Conservation (phyloP, 2,888 invertebrate genomes). For the Brenthis hecate region DNA sequence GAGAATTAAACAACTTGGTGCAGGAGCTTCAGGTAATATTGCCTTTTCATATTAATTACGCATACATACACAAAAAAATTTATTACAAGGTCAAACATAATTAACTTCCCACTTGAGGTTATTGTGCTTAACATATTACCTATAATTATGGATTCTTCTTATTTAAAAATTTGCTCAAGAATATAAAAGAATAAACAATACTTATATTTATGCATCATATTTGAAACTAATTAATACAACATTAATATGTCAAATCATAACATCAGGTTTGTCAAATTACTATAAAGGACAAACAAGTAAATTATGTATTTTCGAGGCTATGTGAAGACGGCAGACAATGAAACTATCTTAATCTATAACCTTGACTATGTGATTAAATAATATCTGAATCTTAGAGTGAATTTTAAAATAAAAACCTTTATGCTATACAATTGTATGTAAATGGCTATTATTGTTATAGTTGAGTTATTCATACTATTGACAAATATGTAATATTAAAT, state of each 20-base stretch:
- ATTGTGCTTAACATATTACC: too few relatives aligned
- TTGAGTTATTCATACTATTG: neutral
- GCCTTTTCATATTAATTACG: neutral
- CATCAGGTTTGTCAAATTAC: neutral
- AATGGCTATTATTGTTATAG: conserved; percentile 21
- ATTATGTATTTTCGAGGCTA: conserved; percentile 12
- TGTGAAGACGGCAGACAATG: conserved; percentile 28
- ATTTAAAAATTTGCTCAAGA: too few relatives aligned
- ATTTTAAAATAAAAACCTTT: conserved; percentile 30
- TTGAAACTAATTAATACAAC: too few relatives aligned
- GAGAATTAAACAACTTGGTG: conserved; percentile 92
- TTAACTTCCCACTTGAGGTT: too few relatives aligned
- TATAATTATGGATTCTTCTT: too few relatives aligned
- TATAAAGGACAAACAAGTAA: neutral
- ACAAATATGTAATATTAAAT: conserved; percentile 1
- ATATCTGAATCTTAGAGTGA: conserved; percentile 25
- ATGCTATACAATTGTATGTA: conserved; percentile 33
- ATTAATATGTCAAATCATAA: neutral
- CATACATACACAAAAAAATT: neutral
- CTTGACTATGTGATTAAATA: conserved; percentile 39
- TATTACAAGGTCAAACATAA: too few relatives aligned
- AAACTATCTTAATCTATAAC: conserved; percentile 32
- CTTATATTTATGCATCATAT: too few relatives aligned
- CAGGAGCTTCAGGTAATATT: conserved; percentile 89
- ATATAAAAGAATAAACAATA: too few relatives aligned